phyloP scores from a whole-genome alignment of 2,113 vertebrate genomes.

The Balaenoptera acutorostrata region DNA sequence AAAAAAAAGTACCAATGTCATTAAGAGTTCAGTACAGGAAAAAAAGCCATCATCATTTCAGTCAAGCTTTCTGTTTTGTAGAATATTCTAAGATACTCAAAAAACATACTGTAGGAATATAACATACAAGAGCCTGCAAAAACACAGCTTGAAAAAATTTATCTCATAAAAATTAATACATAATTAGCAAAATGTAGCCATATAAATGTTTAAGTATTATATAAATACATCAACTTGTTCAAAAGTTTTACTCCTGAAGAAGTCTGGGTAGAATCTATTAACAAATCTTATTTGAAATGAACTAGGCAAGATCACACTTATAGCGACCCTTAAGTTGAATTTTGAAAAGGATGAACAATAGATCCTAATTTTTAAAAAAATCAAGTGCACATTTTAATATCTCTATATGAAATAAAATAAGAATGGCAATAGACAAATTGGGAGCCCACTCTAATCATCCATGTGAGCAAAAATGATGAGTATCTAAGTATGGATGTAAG shows the following conservation, averaged over 20 bases:
- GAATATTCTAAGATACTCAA: not conserved
- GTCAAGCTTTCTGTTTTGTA: conserved; percentile 18
- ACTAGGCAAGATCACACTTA: not conserved
- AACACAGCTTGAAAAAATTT: not conserved
- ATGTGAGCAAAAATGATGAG: not conserved
- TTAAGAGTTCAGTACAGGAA: conserved; percentile 43
- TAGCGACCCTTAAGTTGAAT: not conserved
- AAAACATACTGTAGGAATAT: not conserved
- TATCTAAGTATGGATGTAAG: not conserved
- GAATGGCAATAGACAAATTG: not conserved
- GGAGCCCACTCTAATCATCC: not conserved
- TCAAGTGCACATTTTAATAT: not conserved
- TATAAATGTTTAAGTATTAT: not conserved
- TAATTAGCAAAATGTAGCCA: not conserved
- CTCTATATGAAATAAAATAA: not conserved
- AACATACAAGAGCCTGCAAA: not conserved
- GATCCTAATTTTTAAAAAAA: not conserved
- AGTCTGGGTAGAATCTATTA: not conserved
- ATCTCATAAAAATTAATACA: not conserved
- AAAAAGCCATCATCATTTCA: not conserved
- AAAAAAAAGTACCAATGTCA: conserved; percentile 21
- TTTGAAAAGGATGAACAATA: conserved; percentile 21
- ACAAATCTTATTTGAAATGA: not conserved
- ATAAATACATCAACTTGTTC: not conserved
- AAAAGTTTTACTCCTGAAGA: not conserved